Conservation (phyloP, 2,888 invertebrate species). For the Leptopilina drosophilae region DNA sequence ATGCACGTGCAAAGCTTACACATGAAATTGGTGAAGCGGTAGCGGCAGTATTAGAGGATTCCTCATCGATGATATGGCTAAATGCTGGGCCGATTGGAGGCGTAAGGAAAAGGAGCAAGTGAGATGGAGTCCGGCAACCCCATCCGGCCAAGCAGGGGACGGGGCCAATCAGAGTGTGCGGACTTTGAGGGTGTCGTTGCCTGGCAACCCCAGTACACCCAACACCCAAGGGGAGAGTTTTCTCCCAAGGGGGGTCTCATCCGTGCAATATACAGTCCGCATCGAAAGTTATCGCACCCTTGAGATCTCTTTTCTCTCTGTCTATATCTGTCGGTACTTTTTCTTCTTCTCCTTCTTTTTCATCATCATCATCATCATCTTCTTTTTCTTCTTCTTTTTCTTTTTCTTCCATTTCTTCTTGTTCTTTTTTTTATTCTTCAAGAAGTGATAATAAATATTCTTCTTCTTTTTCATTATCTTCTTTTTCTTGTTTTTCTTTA, state of each 20-base stretch:
- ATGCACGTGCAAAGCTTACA: not conserved
- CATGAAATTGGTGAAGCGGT: not conserved
- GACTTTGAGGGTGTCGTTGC: constrained; percentile 70
- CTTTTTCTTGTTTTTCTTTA: too few species aligned
- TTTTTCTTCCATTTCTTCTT: too few species aligned
- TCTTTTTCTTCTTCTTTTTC: too few species aligned
- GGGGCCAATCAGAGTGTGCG: constrained; percentile 71
- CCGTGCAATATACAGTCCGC: constrained; percentile 55
- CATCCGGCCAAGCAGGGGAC: constrained; percentile 53
- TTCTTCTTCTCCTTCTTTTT: too few species aligned
- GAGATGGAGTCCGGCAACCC: constrained; percentile 46
- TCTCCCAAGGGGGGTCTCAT: constrained; percentile 58
- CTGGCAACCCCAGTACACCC: constrained; percentile 68
- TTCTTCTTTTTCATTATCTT: too few species aligned
- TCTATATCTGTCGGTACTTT: too few species aligned
- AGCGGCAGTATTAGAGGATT: not conserved
- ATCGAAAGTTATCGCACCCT: constrained; percentile 54
- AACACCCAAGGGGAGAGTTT: constrained; percentile 63
- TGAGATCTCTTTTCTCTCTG: constrained; percentile 45
- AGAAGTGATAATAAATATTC: too few species aligned
- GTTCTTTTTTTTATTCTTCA: too few species aligned
- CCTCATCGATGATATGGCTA: constrained; percentile 27
- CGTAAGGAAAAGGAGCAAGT: constrained; percentile 52
- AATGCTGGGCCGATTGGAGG: constrained; percentile 44
- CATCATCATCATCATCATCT: too few species aligned